Conservation (phyloP, 2,888 invertebrate genomes). For the Prosapia bicincta region DNA sequence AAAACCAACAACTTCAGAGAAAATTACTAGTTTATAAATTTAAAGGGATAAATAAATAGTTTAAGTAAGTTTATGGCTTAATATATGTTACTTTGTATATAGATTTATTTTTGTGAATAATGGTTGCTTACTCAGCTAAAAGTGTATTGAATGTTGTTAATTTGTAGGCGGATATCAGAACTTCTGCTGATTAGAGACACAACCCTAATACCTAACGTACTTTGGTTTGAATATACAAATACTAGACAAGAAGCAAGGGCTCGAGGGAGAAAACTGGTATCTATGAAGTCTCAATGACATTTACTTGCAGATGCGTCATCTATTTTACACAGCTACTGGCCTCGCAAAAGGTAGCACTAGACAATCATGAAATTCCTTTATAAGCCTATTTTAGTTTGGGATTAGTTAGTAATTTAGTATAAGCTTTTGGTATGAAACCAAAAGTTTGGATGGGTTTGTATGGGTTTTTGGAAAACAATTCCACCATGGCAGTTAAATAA, state of each 20-base stretch:
- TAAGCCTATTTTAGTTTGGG: background rate
- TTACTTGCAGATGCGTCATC: conserved; percentile 47
- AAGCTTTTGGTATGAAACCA: background rate
- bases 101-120: too few relatives aligned
- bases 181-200: conserved; percentile 83
- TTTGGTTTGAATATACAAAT: conserved; percentile 92
- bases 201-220: conserved; percentile 84
- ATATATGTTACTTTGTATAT: too few relatives aligned
- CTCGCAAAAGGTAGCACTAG: conserved; percentile 48
- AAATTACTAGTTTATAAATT: too few relatives aligned
- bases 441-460: background rate
- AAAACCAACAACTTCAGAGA: too few relatives aligned
- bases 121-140: too few relatives aligned
- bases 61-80: too few relatives aligned
- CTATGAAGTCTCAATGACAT: conserved; percentile 80
- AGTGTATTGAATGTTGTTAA: too few relatives aligned
- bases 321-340: conserved; percentile 46
- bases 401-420: background rate
- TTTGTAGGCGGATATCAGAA: conserved; percentile 77
- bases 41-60: too few relatives aligned
- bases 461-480: background rate
- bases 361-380: background rate
- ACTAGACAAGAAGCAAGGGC: conserved; percentile 78
- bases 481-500: background rate
- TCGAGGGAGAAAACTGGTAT: conserved; percentile 73